A percentile compares a stretch with the other conserved stretches of the same genome.
Conservation (phyloP, 2,888 invertebrate genomes). For the Tethea ocularis region DNA sequence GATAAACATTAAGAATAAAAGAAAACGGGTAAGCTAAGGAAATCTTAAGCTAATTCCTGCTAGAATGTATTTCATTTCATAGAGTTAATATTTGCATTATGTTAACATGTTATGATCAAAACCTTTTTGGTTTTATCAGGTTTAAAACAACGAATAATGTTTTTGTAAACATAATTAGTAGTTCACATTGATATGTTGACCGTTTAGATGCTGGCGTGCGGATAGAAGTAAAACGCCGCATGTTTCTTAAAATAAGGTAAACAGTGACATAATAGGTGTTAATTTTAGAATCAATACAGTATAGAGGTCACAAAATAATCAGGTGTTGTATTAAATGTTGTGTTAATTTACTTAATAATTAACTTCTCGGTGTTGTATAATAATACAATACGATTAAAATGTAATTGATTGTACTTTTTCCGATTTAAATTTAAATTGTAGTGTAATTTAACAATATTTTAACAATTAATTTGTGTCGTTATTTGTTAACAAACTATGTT, state of each 20-base stretch:
- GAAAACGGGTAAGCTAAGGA: conserved; percentile 72
- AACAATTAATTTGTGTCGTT: too few relatives aligned
- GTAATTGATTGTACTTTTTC: not conserved
- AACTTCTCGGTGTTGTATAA: conserved; percentile 21
- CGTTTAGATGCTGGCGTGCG: conserved; percentile 29
- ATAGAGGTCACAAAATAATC: conserved; percentile 18
- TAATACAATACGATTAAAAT: not conserved
- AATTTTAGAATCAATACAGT: conserved; percentile 26
- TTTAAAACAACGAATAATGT: conserved; percentile 22
- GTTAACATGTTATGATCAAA: too few relatives aligned
- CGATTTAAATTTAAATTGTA: not conserved
- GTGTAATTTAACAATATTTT: not conserved
- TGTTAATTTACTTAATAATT: too few relatives aligned
- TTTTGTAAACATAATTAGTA: conserved; percentile 22
- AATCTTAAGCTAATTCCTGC: conserved; percentile 60
- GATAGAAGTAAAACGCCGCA: not conserved
- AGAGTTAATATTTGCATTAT: conserved; percentile 46
- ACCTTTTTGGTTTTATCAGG: not conserved
- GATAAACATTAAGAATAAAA: conserved; percentile 40
- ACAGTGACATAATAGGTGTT: not conserved
- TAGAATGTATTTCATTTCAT: conserved; percentile 74
- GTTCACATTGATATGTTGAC: conserved; percentile 19
- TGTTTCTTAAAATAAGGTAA: not conserved
- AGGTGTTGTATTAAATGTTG: conserved; percentile 37
- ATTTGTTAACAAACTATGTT: not conserved